These are phyloP conservation scores for Thereva unica DNA, from an alignment of 2,888 invertebrate genomes.

Conservation along the genomic window DNA sequence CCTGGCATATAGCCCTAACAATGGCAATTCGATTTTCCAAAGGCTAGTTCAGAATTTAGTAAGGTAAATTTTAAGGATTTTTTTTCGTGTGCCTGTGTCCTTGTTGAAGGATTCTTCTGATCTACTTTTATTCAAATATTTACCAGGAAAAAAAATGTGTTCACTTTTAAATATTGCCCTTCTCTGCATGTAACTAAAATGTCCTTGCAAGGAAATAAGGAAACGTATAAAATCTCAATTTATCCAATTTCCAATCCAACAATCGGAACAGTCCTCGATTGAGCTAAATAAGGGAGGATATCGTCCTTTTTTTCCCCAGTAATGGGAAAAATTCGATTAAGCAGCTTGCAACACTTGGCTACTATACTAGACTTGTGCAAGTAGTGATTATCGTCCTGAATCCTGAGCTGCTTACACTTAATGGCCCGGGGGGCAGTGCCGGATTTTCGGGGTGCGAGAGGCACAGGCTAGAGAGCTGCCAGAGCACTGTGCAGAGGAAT, in stretches of 20 bases:
- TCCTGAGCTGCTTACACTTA: neutral
- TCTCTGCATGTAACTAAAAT: neutral
- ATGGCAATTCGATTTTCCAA: neutral
- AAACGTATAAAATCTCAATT: conserved; percentile 14
- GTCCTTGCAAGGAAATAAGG: conserved; percentile 3
- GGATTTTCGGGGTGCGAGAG: neutral
- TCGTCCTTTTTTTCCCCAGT: conserved; percentile 6
- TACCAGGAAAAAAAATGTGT: too few species aligned
- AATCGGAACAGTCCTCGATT: conserved; percentile 6
- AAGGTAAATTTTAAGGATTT: neutral
- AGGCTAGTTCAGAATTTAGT: neutral
- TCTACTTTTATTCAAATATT: too few species aligned
- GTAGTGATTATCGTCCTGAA: conserved; percentile 15
- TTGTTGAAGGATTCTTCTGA: neutral
- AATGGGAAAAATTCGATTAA: conserved; percentile 36
- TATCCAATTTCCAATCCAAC: conserved; percentile 21
- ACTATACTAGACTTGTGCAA: conserved; percentile 20
- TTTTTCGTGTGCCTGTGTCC: neutral
- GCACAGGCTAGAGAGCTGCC: too few species aligned
- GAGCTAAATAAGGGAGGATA: conserved; percentile 3
- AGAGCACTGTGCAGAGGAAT: too few species aligned
- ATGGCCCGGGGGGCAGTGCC: neutral
- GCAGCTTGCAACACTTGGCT: conserved; percentile 33
- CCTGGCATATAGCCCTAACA: neutral
- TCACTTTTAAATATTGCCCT: neutral